A percentile compares a stretch with the other conserved stretches of the same genome.
Evolutionary conservation across 2,888 invertebrate genomes (phyloP).

Genomic region (Sesamia inferens): DNA sequence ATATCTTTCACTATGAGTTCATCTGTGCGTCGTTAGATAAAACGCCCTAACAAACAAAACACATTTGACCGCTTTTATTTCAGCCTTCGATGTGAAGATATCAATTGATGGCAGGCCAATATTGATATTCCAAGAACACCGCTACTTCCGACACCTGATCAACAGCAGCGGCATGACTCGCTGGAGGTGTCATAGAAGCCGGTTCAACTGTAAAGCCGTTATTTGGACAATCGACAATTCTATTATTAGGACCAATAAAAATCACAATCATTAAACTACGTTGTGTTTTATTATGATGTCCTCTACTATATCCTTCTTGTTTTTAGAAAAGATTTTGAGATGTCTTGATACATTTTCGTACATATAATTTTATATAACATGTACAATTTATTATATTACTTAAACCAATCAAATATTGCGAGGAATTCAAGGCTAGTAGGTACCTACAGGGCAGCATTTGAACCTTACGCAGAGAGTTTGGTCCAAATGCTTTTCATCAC

Average conservation of each 20-base stretch:
- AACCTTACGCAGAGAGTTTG: background rate
- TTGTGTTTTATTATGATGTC: background rate
- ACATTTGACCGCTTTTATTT: constrained; percentile 8
- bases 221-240: constrained; percentile 49
- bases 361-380: background rate
- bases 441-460: background rate
- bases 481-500: background rate
- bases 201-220: constrained; percentile 55
- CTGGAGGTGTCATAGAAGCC: constrained; percentile 60
- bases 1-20: background rate
- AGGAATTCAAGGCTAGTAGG: background rate
- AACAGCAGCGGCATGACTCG: constrained; percentile 51
- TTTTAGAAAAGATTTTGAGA: background rate
- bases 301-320: background rate
- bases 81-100: constrained; percentile 26
- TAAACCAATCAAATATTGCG: background rate
- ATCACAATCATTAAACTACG: constrained; percentile 48
- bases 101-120: constrained; percentile 38
- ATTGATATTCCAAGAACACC: constrained; percentile 32
- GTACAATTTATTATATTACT: background rate
- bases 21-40: background rate
- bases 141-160: constrained; percentile 44
- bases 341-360: background rate
- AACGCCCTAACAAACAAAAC: background rate
- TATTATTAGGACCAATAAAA: constrained; percentile 43